A percentile compares a stretch with the other conserved stretches of the same genome.
phyloP scores from a whole-genome alignment of 2,113 vertebrate species.

The Willisornis vidua region DNA sequence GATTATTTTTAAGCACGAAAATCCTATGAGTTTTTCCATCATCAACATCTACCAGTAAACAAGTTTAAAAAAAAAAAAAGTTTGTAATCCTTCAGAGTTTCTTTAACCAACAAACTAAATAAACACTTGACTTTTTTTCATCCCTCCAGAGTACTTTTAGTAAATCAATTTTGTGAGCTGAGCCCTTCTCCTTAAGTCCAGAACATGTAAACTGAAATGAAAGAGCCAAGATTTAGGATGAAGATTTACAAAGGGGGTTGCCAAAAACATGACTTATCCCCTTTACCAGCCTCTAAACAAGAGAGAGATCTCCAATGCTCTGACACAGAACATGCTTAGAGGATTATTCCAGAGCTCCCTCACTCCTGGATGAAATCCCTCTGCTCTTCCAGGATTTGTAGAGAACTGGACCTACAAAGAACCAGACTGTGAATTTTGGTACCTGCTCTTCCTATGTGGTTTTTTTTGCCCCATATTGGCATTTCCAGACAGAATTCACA shows the following conservation, averaged over 20 bases:
- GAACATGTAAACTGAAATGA: neutral
- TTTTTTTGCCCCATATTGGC: neutral
- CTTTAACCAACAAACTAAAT: neutral
- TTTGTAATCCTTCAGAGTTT: neutral
- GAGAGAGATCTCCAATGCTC: neutral
- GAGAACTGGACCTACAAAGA: neutral
- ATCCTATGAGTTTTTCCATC: neutral
- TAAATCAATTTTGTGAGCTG: neutral
- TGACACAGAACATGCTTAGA: neutral
- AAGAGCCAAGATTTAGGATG: neutral
- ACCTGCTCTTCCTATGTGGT: rapidly evolving
- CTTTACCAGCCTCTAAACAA: neutral
- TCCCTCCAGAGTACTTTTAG: neutral
- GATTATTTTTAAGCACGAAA: neutral
- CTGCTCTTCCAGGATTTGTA: neutral
- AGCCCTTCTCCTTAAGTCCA: neutral
- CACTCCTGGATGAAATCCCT: neutral
- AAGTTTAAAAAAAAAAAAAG: neutral
- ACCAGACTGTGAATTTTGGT: neutral
- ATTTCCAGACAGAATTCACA: neutral
- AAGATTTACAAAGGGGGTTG: neutral
- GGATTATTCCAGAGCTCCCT: neutral
- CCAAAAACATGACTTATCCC: neutral
- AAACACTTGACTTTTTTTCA: neutral
- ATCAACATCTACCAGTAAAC: neutral